These are phyloP conservation scores for Palaemon carinicauda DNA, from an alignment of 1,140 invertebrate species.

Conservation along the genomic window DNA sequence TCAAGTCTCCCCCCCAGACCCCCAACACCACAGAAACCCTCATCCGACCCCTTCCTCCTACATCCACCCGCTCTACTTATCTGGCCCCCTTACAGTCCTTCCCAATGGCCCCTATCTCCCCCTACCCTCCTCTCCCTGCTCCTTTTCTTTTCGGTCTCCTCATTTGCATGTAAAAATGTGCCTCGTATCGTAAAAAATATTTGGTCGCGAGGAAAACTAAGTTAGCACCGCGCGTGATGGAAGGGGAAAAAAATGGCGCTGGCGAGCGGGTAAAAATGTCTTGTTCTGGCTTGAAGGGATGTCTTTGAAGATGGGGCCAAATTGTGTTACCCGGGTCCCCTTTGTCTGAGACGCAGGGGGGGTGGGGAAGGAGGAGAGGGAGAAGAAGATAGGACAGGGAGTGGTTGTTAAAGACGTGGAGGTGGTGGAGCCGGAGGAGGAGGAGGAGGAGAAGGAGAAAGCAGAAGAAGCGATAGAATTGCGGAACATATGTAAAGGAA, in stretches of 20 bases:
- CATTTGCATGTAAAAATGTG: slow-evolving; percentile 33
- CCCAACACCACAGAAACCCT: neutral
- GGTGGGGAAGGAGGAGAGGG: neutral
- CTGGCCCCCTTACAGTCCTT: too few relatives aligned
- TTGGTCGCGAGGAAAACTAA: slow-evolving; percentile 23
- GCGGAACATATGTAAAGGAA: neutral
- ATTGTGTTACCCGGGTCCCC: slow-evolving; percentile 20
- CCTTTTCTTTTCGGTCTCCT: neutral
- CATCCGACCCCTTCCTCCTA: neutral
- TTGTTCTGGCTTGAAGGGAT: neutral
- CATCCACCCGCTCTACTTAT: neutral
- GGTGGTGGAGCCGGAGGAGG: neutral
- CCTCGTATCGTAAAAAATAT: slow-evolving; percentile 42
- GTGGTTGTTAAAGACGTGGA: neutral
- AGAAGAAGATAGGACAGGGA: neutral
- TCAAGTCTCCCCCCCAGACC: neutral
- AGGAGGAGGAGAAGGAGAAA: neutral
- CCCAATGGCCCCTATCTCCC: neutral
- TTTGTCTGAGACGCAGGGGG: neutral
- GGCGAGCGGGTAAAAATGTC: neutral
- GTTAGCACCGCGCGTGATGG: slow-evolving; percentile 7
- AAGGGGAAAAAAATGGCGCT: neutral
- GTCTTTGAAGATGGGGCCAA: slow-evolving; percentile 22
- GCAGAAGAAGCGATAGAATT: neutral
- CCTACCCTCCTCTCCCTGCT: neutral